These are phyloP conservation scores for Distichodus sexfasciatus DNA, from an alignment of 2,797 vertebrate genomes.

Conservation along the genomic window DNA sequence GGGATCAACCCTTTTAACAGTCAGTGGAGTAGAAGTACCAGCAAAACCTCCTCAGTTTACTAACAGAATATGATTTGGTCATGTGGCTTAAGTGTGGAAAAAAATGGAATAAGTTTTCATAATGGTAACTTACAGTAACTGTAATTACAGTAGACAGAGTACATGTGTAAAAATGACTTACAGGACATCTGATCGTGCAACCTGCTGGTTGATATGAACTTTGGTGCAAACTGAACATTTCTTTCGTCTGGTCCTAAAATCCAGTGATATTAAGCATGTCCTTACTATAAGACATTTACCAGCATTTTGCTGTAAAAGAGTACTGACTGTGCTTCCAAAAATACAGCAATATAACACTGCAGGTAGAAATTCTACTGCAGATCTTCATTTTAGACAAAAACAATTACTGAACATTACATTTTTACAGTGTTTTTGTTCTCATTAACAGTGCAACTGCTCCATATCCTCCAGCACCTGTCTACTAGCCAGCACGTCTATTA, in stretches of 20 bases:
- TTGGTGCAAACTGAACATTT: constrained; percentile 40
- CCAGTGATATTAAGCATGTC: background rate
- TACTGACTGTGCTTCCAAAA: too few relatives aligned
- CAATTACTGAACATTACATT: too few relatives aligned
- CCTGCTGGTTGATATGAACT: constrained; percentile 35
- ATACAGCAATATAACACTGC: too few relatives aligned
- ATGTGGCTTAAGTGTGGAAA: constrained; percentile 29
- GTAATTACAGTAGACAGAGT: constrained; percentile 31
- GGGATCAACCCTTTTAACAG: constrained; percentile 30
- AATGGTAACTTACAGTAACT: too few relatives aligned
- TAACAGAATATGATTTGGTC: constrained; percentile 34
- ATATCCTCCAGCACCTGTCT: too few relatives aligned
- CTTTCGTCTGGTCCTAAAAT: constrained; percentile 7
- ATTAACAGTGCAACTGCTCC: too few relatives aligned
- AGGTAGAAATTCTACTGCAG: too few relatives aligned
- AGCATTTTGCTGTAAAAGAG: too few relatives aligned
- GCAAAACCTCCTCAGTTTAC: constrained; percentile 21
- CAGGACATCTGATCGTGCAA: constrained; percentile 16
- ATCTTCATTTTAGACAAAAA: too few relatives aligned
- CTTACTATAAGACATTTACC: too few relatives aligned
- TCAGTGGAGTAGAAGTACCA: constrained; percentile 22
- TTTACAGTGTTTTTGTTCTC: too few relatives aligned
- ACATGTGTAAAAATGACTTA: constrained; percentile 42
- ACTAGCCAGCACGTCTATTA: too few relatives aligned
- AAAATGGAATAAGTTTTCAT: constrained; percentile 11